Evolutionary conservation across 2,113 vertebrate genomes (phyloP), one percentile per base, ranked within the genome.

Genomic region (Paradisaea rubra): DNA sequence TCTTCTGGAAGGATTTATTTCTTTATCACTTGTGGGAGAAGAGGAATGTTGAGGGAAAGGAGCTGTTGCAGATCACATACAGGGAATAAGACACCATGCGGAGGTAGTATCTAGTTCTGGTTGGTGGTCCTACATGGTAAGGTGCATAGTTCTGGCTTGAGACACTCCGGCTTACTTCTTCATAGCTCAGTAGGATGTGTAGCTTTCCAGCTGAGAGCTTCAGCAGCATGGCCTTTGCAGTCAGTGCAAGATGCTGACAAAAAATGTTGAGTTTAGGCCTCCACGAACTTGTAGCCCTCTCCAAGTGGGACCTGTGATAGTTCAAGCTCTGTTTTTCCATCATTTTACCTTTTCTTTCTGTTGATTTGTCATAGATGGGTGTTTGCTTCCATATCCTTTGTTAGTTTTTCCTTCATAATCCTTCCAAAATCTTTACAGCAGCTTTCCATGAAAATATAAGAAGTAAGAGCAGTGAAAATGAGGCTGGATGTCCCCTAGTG

Each of bases 261-360:
- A 30, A 81, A 66, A 57, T 61, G 5, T 18, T 65, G 19, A 23
- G 9, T 87, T 78, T 47, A 71, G 33, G 28, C 33, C 20, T 91
- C 14, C 0, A 4, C 1, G 1, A 82, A n/a, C 23, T 25, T 5
- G 4, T 6, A 63, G 7, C 39, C 20, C 8, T 64, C 21, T 79
- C 15, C 27, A 59, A 50, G 14, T 28, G 22, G 4, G 33, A 63
- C 5, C 13, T 80, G 22, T 28, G 8, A 61, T 21, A 85, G 25
- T 35, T 59, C 4, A 23, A 6, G 20, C 4, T 59, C 17, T 52
- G 6, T 8, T 85, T 85, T 74, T 41, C 45, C 5, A 37, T 19
- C 0, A 50, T 52, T 83, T 86, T 56, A 11, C 56, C 9, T 30
- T 81, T 81, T 53, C 4, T 79, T 79, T 11, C 24, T 56, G 39